Conservation (phyloP, 2,113 vertebrate species). For the Varanus salvator region DNA sequence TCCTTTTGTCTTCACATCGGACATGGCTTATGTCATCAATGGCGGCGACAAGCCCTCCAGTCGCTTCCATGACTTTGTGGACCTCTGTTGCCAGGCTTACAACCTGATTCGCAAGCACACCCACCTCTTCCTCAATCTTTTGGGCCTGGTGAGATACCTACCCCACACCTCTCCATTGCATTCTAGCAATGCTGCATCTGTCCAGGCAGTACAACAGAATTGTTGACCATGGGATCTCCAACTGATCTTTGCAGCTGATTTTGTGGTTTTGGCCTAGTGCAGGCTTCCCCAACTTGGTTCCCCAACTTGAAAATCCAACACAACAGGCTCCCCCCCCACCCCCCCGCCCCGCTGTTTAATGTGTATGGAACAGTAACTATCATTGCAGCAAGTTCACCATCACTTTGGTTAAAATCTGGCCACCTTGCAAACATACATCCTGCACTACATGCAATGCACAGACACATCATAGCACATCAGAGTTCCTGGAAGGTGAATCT, state of each 20-base stretch:
- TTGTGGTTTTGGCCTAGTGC: neutral
- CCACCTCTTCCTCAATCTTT: slow-evolving; percentile 96
- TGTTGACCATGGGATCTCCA: neutral
- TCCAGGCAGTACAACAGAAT: fast-evolving
- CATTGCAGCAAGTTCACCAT: neutral
- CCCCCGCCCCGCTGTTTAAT: neutral
- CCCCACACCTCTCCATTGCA: neutral
- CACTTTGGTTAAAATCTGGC: neutral
- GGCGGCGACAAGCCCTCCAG: slow-evolving; percentile 97
- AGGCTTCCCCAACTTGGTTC: too few species aligned
- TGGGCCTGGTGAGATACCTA: slow-evolving; percentile 88
- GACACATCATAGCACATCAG: neutral
- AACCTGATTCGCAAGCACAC: slow-evolving; percentile 98
- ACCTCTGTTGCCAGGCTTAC: slow-evolving; percentile 98
- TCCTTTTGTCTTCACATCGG: slow-evolving; percentile 97
- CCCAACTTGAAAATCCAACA: neutral
- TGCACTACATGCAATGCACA: neutral
- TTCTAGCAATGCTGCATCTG: fast-evolving
- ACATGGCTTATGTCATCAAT: slow-evolving; percentile 99
- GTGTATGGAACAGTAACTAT: neutral
- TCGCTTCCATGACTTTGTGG: slow-evolving; percentile 98
- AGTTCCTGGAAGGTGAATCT: neutral
- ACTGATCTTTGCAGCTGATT: too few species aligned
- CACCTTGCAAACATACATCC: neutral
- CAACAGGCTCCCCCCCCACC: too few species aligned